Evolutionary conservation across 2,797 vertebrate species (phyloP).

Genomic region (Menidia menidia): DNA sequence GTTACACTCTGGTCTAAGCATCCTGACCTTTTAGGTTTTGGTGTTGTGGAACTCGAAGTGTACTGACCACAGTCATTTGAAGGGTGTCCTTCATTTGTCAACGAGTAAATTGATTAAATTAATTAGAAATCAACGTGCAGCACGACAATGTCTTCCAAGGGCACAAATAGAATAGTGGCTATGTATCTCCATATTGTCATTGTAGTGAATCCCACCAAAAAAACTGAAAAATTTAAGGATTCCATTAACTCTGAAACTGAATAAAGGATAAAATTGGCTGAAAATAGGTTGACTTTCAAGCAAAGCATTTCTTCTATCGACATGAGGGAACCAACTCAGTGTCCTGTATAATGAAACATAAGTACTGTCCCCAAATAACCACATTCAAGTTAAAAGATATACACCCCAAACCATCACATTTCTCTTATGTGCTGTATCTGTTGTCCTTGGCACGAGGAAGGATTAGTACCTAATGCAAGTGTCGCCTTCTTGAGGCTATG

Average conservation of each 20-base stretch:
- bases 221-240: neutral
- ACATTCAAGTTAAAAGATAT: constrained; percentile 43
- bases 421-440: constrained; percentile 40
- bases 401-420: constrained; percentile 47
- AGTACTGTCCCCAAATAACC: constrained; percentile 57
- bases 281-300: neutral
- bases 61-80: too few species aligned
- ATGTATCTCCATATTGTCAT: neutral
- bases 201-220: neutral
- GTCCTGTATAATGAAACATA: constrained; percentile 39
- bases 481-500: constrained; percentile 45
- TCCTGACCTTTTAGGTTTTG: too few species aligned
- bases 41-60: too few species aligned
- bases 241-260: neutral
- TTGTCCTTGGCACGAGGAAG: constrained; percentile 43
- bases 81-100: too few species aligned
- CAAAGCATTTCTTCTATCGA: constrained; percentile 28
- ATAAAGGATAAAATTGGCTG: too few species aligned
- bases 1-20: too few species aligned
- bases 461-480: constrained; percentile 58
- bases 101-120: too few species aligned
- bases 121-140: too few species aligned
- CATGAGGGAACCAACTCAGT: constrained; percentile 42
- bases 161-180: neutral
- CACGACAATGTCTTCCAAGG: too few species aligned